Base-by-base conservation (phyloP, 2,797 vertebrate species). In the Enteromius trimaculatus region DNA sequence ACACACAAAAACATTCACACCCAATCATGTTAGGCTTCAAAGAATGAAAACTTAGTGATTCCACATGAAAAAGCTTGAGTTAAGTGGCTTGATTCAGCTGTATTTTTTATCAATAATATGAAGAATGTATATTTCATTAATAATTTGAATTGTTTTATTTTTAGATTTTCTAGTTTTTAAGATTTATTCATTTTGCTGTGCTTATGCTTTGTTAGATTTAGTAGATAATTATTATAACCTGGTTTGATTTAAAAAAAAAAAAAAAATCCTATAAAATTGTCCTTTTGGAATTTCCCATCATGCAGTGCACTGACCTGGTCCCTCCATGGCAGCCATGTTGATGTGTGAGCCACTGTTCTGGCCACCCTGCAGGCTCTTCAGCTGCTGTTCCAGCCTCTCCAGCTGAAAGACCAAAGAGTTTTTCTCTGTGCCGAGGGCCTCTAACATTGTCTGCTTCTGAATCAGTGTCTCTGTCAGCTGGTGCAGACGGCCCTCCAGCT, bases 381-480 rank as follows among this genome's bases (percentile, higher is more conserved):
- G 90, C 90, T 99, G 98, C 81, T 97, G 96, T 79, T 99, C 97
- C 0, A 99, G 92, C 7, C 97, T 93, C 92, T 99, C 98, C 88
- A 99, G 92, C 87, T 99, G 98, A 90, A 98, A 99, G 81, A 96
- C 96, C 75, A 99, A 95, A 0, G 98, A 97, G 90, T 94, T 99
- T 86, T 99, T 99, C 79, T 99, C 98, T 0, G 98, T 99, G 88
- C 98, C 96, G 87, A 99, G 93, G 79, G 95, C 97, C 92, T 99
- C 98, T 91, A 99, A 92, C 97, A 98, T 95, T 6, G 98, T 99
- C 93, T 99, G 98, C 90, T 99, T 99, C 95, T 99, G 98, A 92
- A 99, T 99, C 89, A 99, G 93, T 0, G 97, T 98, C 93, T 99
- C 98, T 0, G 98, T 99, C 86, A 99, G 94, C 92, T 99, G 98